Evolutionary conservation across 1,140 invertebrate species (phyloP).

Genomic region (Solenopsis fugax): DNA sequence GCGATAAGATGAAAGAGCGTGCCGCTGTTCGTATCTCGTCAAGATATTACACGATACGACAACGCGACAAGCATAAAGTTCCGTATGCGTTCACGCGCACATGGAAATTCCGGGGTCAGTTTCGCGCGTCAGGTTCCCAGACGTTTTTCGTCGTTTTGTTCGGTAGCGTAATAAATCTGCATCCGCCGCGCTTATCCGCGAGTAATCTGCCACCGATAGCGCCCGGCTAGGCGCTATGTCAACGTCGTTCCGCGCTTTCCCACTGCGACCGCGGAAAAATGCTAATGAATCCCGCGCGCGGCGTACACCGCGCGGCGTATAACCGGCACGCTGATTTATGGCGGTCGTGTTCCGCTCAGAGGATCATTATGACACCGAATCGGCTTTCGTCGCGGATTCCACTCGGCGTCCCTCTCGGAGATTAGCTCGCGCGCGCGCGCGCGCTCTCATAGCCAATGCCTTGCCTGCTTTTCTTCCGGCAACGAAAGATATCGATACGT

Average conservation of each 20-base stretch:
- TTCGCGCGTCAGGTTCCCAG: conserved; percentile 37
- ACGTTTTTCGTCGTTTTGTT: conserved; percentile 52
- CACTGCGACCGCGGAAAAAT: conserved; percentile 53
- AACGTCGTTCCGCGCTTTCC: conserved; percentile 71
- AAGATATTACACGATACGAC: conserved; percentile 5
- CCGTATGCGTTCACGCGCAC: conserved; percentile 15
- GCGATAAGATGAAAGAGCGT: conserved; percentile 36
- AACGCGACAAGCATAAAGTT: conserved; percentile 6
- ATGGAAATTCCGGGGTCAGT: conserved; percentile 60
- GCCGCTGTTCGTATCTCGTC: conserved; percentile 18
- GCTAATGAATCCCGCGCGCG: conserved; percentile 70
- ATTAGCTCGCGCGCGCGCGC: neutral
- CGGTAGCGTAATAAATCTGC: conserved; percentile 53
- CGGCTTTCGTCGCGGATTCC: conserved; percentile 73
- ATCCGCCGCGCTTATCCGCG: conserved; percentile 46
- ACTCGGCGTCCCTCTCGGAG: neutral
- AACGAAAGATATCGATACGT: conserved; percentile 54
- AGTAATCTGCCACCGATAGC: conserved; percentile 67
- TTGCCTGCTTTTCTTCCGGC: conserved; percentile 62
- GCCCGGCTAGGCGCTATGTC: conserved; percentile 56
- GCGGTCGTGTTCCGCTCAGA: conserved; percentile 71
- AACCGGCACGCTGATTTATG: conserved; percentile 72
- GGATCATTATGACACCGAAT: conserved; percentile 75
- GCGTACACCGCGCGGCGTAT: conserved; percentile 22
- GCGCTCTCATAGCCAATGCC: neutral